Evolutionary conservation across 2,888 invertebrate genomes (phyloP), one percentile per base, ranked within the genome.

Genomic region (Drosophila buzzatii): DNA sequence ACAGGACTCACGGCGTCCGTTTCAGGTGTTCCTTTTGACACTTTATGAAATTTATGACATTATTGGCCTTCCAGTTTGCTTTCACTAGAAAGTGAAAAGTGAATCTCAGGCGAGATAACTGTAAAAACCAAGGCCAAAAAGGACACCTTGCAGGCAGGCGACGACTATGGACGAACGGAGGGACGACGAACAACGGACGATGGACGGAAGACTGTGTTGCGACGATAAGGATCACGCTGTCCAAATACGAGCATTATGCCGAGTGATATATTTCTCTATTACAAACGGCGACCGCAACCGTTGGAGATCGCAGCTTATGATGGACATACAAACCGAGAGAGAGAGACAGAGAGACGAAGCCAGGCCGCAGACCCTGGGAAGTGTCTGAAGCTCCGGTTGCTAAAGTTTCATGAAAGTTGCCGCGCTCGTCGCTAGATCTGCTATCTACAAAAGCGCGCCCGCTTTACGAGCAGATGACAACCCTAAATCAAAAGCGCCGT

Each of bases 11-110:
- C 18, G 45, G 31, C 41, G 27, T 55, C 27, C 65, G 39, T 55
- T 72, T 82, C 89, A 85, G 82, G 87, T 86, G 85, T 81, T 81
- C 73, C 65, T 76, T 85, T 82, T 91, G 91, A 91, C 91, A 91
- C 81, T 91, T 91, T 91, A 91, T 91, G 89, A 89, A 91, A 91
- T 91, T 91, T 91, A 91, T 91, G 91, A 89, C 86, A 84, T 85
- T 82, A 76, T 86, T 76, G 81, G 81, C 64, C 73, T 80, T 59
- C 69, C 69, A 60, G 23, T 33, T 58, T 67, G 69, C 80, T 76
- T 90, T 89, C 82, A 45, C 37, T 69, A 70, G 86, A 89, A 89
- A 87, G 77, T 79, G 60, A 79, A 89, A 89, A 87, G 77, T 79
- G 60, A 79, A 76, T 68, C 61, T 58, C 33, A 7, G 16, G 0